Base-by-base conservation (phyloP, 2,888 invertebrate species). In the Exocentrus adspersus region DNA sequence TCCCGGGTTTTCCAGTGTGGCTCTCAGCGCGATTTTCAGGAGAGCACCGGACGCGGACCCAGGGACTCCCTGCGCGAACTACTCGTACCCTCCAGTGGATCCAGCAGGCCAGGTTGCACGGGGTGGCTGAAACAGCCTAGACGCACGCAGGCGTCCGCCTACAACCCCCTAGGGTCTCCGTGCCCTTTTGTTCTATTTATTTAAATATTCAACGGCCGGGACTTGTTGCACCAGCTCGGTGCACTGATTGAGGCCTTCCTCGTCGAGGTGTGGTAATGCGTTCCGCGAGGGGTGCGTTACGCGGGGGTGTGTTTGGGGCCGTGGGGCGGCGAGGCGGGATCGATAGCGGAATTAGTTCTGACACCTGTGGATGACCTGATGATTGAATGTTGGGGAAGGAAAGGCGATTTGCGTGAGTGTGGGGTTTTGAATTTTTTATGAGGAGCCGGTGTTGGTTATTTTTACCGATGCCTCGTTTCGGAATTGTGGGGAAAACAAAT, bases 121-220 rank as follows among this genome's bases (percentile, higher is more conserved):
- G 37, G 37, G 37, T 12, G 10, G 12, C 37, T 3, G 37, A 24
- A 24, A 24, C 24, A 7, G 24, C 7, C 7, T 7, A 14, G 37
- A n/a, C n/a, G 12, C 37, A 37, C 37, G 37, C 37, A 37, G 37
- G 37, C 37, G 37, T 37, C 37, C 37, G 37, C 37, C 37, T 37
- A 37, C 37, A 37, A 12, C 37, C 37, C 37, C 14, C 37, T 2
- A n/a, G n/a, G n/a, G 4, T 1, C 3, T n/a, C 37, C n/a, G 37
- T 1, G n/a, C 37, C 37, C n/a, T 37, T 37, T 37, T 37, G 12
- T 37, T 12, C 37, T n/a, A n/a, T 37, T 37, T 37, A 37, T 37
- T 37, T 37, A 37, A 37, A 37, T 37, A 37, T 37, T 37, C 14
- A 37, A 37, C 37, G 37, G 37, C 2, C 14, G 37, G 37, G 37